These are phyloP conservation scores for Sarcophaga caerulescens DNA, from an alignment of 2,888 invertebrate species.

Conservation along the genomic window DNA sequence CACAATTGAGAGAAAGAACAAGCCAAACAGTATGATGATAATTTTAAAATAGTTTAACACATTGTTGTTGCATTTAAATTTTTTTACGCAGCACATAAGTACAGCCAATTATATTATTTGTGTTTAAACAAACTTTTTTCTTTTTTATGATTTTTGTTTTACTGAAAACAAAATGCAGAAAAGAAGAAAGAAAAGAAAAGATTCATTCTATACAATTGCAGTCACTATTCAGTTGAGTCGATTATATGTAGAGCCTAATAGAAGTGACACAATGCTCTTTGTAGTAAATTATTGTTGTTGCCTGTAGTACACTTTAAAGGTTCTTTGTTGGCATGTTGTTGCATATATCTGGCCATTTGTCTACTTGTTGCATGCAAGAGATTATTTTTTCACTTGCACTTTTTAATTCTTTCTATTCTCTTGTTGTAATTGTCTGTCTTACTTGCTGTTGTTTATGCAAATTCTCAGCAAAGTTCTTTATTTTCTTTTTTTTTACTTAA, in stretches of 20 bases:
- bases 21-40: background rate
- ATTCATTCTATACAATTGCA: constrained; percentile 20
- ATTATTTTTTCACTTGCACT: constrained; percentile 51
- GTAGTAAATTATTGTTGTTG: constrained; percentile 34
- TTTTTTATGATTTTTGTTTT: background rate
- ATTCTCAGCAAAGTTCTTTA: constrained; percentile 19
- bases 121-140: constrained; percentile 9
- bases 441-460: constrained; percentile 45
- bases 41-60: constrained; percentile 55
- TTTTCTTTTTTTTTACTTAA: constrained; percentile 38
- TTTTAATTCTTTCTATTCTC: background rate
- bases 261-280: constrained; percentile 59
- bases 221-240: constrained; percentile 29
- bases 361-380: constrained; percentile 27
- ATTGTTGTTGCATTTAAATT: constrained; percentile 35
- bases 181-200: background rate
- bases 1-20: background rate
- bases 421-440: constrained; percentile 1
- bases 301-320: background rate
- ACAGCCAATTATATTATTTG: constrained; percentile 59
- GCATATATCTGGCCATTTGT: constrained; percentile 7
- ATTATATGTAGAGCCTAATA: constrained; percentile 43
- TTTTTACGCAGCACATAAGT: constrained; percentile 26
- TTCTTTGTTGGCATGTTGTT: constrained; percentile 19
- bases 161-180: no score